phyloP scores from a whole-genome alignment of 2,797 vertebrate genomes.

The Crenuchus spilurus region DNA sequence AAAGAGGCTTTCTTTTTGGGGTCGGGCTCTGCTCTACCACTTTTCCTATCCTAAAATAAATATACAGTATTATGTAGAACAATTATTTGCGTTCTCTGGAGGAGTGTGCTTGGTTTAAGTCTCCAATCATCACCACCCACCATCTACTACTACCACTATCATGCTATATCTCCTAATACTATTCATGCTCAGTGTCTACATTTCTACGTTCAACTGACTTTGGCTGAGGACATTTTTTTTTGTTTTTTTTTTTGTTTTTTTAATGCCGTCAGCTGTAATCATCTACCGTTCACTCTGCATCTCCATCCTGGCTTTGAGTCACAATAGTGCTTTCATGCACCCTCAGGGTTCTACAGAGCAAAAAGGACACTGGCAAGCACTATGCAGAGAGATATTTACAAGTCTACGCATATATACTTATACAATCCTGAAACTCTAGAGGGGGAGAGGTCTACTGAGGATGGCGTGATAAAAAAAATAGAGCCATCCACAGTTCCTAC shows the following conservation, averaged over 20 bases:
- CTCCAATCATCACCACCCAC: conserved; percentile 53
- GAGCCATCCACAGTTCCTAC: conserved; percentile 49
- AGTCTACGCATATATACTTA: conserved; percentile 48
- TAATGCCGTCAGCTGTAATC: conserved; percentile 18
- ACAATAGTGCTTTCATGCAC: conserved; percentile 47
- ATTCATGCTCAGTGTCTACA: conserved; percentile 24
- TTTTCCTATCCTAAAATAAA: conserved; percentile 99
- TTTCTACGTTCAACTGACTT: conserved; percentile 14
- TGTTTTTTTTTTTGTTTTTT: conserved; percentile 4
- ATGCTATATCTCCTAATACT: conserved; percentile 26
- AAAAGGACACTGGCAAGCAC: conserved; percentile 52
- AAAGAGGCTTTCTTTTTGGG: conserved; percentile 99
- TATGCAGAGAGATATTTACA: conserved; percentile 36
- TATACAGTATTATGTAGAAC: conserved; percentile 81
- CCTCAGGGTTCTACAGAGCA: conserved; percentile 48
- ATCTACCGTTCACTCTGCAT: conserved; percentile 47
- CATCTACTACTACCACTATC: conserved; percentile 25
- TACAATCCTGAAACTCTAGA: conserved; percentile 71
- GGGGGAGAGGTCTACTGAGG: conserved; percentile 76
- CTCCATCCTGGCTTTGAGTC: conserved; percentile 49
- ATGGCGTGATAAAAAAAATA: conserved; percentile 39
- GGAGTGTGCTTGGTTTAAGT: conserved; percentile 50
- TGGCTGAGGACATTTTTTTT: conserved; percentile 15
- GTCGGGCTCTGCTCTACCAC: conserved; percentile 99
- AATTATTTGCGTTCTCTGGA: conserved; percentile 71